A percentile compares a stretch with the other conserved stretches of the same genome.
Evolutionary conservation across 2,113 vertebrate genomes (phyloP).

Genomic region (Calidris pugnax): DNA sequence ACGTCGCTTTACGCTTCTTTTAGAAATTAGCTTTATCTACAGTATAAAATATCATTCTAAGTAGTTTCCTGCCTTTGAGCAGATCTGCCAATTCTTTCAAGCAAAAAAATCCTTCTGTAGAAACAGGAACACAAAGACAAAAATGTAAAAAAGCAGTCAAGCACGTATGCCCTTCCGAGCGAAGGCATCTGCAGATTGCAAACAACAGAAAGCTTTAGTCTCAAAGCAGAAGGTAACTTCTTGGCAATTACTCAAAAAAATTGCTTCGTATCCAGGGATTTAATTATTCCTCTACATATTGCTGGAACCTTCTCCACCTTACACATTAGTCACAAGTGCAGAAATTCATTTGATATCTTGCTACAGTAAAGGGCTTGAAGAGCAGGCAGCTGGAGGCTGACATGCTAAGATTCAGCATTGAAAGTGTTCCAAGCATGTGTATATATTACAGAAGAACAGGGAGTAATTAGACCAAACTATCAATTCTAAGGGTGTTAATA

Average conservation of each 20-base stretch:
- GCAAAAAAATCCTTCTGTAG: not conserved
- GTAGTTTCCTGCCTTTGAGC: not conserved
- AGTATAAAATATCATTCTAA: not conserved
- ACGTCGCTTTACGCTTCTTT: not conserved
- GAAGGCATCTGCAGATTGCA: not conserved
- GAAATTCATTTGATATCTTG: not conserved
- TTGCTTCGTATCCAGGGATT: not conserved
- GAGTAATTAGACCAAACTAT: not conserved
- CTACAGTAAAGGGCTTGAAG: not conserved
- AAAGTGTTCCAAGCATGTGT: not conserved
- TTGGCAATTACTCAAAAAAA: not conserved
- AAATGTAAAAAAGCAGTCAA: not conserved
- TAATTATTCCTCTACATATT: slow-evolving; percentile 7
- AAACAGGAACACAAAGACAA: not conserved
- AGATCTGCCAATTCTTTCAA: not conserved
- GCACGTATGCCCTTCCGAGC: not conserved
- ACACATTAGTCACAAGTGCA: not conserved
- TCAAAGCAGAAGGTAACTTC: not conserved
- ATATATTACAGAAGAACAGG: not conserved
- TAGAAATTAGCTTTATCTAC: not conserved
- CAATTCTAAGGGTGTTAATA: not conserved
- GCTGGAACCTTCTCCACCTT: not conserved
- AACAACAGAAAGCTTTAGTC: not conserved
- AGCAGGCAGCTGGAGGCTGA: not conserved
- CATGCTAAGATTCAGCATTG: not conserved